phyloP scores from a whole-genome alignment of 2,888 invertebrate species.

The Ornithoptera alexandrae region DNA sequence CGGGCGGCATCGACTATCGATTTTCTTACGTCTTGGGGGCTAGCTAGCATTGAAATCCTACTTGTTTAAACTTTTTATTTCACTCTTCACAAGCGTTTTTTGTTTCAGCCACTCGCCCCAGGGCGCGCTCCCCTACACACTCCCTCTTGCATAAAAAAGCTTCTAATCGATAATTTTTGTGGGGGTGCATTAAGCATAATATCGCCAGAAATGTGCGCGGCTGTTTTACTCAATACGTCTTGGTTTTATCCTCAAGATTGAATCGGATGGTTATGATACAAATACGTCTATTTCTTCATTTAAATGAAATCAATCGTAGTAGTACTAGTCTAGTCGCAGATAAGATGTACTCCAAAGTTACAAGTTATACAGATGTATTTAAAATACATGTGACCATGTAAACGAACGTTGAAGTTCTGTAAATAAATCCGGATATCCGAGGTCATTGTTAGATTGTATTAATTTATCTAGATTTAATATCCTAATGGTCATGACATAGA shows the following conservation, averaged over 20 bases:
- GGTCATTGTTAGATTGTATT: neutral
- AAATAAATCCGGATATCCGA: neutral
- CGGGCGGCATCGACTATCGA: constrained; percentile 74
- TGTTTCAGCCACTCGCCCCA: constrained; percentile 78
- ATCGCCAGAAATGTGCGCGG: constrained; percentile 70
- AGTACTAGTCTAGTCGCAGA: no score
- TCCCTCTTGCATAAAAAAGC: constrained; percentile 81
- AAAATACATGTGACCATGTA: neutral
- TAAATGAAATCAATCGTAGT: neutral
- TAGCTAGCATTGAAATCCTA: constrained; percentile 67
- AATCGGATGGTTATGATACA: constrained; percentile 67
- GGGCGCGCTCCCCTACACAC: constrained; percentile 68
- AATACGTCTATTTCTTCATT: constrained; percentile 39
- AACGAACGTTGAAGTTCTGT: neutral
- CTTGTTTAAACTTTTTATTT: constrained; percentile 81
- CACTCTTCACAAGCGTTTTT: constrained; percentile 78
- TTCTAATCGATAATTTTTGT: constrained; percentile 81
- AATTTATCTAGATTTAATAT: neutral
- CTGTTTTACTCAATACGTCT: constrained; percentile 76
- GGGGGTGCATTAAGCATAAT: constrained; percentile 79
- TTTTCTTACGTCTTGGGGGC: constrained; percentile 76
- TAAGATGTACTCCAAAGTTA: no score
- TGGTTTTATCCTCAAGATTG: constrained; percentile 73
- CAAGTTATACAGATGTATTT: neutral
- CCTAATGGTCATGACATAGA: neutral